Percentiles rank a stretch among this genome's conserved stretches.
These are phyloP conservation scores for Clarias macrocephalus DNA, from an alignment of 2,113 vertebrate species.

Conservation along the genomic window DNA sequence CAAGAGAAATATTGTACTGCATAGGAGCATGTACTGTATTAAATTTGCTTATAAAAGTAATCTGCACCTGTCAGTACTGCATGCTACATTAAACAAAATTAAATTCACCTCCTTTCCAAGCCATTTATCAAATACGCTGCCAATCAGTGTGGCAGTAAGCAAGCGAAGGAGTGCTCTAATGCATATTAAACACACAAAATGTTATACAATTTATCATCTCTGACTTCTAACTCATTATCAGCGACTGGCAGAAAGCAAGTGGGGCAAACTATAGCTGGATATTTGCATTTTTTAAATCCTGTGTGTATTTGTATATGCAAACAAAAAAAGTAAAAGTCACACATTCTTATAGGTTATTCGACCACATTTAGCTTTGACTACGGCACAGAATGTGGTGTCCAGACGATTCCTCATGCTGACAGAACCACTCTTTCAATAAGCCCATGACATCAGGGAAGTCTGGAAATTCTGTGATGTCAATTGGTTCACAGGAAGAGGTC, in stretches of 20 bases:
- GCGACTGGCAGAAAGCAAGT: conserved; percentile 16
- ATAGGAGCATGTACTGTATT: conserved; percentile 31
- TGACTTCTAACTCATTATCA: conserved; percentile 14
- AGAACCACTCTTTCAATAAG: no score
- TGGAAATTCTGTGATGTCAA: no score
- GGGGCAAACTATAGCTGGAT: background rate
- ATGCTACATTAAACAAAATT: conserved; percentile 44
- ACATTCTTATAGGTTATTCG: background rate
- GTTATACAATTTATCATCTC: conserved; percentile 7
- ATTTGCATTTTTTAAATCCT: conserved; percentile 2
- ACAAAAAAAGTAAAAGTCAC: no score
- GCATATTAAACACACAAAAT: conserved; percentile 17
- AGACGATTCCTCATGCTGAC: no score
- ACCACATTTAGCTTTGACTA: no score
- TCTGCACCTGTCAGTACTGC: conserved; percentile 18
- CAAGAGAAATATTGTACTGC: background rate
- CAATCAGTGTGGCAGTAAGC: conserved; percentile 13
- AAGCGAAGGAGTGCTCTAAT: background rate
- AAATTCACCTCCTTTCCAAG: conserved; percentile 17
- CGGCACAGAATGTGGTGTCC: no score
- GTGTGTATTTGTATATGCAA: background rate
- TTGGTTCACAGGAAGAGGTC: no score
- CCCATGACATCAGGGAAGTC: no score
- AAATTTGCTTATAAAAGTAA: conserved; percentile 41
- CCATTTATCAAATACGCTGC: conserved; percentile 27